A percentile compares a stretch with the other conserved stretches of the same genome.
Conservation (phyloP, 2,888 invertebrate species). For the Nudaria mundana region DNA sequence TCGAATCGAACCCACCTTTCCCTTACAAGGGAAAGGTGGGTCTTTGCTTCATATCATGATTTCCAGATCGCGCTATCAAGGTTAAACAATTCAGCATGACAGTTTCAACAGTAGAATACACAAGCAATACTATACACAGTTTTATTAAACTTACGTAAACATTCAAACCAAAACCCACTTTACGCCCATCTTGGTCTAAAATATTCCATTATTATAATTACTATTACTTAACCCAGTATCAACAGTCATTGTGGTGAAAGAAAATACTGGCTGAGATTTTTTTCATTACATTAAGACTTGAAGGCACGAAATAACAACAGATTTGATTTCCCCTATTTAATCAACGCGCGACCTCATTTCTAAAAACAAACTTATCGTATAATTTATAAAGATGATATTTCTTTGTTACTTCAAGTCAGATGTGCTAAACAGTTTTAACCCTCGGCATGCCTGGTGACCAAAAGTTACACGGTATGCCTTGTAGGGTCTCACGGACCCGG, state of each 20-base stretch:
- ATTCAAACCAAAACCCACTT: constrained; percentile 4
- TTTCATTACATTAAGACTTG: constrained; percentile 36
- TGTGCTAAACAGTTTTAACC: constrained; percentile 5
- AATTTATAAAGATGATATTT: background rate
- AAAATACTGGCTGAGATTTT: constrained; percentile 24
- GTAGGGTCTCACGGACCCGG: no score
- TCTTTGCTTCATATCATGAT: no score
- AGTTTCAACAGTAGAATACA: no score
- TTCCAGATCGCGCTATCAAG: no score
- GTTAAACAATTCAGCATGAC: no score
- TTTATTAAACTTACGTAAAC: no score
- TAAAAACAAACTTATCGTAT: background rate
- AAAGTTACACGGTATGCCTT: no score
- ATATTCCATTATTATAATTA: constrained; percentile 10
- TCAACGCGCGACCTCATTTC: constrained; percentile 23
- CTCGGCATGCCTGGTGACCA: no score
- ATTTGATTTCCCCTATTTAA: constrained; percentile 56
- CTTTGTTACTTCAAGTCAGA: background rate
- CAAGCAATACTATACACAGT: no score
- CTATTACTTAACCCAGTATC: constrained; percentile 4
- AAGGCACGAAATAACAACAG: constrained; percentile 41
- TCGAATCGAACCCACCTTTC: no score
- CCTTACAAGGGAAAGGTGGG: no score
- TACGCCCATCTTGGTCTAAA: constrained; percentile 5
- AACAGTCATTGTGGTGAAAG: constrained; percentile 3